Evolutionary conservation across 2,888 invertebrate genomes (phyloP).

Genomic region (Hoplodrina ambigua): DNA sequence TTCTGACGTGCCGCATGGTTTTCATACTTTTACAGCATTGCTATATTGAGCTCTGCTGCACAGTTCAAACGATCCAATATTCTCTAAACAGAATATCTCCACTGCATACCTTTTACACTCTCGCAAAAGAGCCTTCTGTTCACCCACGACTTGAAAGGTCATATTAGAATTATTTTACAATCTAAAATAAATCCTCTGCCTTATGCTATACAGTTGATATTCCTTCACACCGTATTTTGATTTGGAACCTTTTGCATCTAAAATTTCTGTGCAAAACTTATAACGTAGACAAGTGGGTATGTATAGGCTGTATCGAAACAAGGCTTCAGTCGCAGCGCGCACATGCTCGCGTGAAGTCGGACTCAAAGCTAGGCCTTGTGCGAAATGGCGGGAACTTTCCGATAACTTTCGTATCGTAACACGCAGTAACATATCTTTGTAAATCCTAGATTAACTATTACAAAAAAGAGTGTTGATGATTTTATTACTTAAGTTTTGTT

Average conservation of each 20-base stretch:
- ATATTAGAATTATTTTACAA: neutral
- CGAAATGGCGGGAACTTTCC: slow-evolving; percentile 85
- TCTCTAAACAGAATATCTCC: slow-evolving; percentile 32
- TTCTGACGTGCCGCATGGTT: slow-evolving; percentile 78
- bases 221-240: neutral
- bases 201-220: slow-evolving; percentile 5
- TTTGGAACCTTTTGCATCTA: slow-evolving; percentile 61
- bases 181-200: slow-evolving; percentile 11
- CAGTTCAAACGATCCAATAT: slow-evolving; percentile 58
- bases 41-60: slow-evolving; percentile 65
- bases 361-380: slow-evolving; percentile 69
- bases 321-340: slow-evolving; percentile 87
- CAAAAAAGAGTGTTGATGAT: slow-evolving; percentile 38
- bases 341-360: slow-evolving; percentile 81
- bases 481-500: slow-evolving; percentile 36
- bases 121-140: slow-evolving; percentile 40
- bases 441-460: slow-evolving; percentile 37
- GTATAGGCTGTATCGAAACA: slow-evolving; percentile 81
- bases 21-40: slow-evolving; percentile 66
- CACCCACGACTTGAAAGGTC: slow-evolving; percentile 37
- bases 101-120: slow-evolving; percentile 67
- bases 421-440: slow-evolving; percentile 63
- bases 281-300: slow-evolving; percentile 85
- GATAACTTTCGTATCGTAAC: slow-evolving; percentile 78
- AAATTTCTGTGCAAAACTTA: slow-evolving; percentile 79